phyloP scores from a whole-genome alignment of 1,140 invertebrate species.

The Maconellicoccus hirsutus region DNA sequence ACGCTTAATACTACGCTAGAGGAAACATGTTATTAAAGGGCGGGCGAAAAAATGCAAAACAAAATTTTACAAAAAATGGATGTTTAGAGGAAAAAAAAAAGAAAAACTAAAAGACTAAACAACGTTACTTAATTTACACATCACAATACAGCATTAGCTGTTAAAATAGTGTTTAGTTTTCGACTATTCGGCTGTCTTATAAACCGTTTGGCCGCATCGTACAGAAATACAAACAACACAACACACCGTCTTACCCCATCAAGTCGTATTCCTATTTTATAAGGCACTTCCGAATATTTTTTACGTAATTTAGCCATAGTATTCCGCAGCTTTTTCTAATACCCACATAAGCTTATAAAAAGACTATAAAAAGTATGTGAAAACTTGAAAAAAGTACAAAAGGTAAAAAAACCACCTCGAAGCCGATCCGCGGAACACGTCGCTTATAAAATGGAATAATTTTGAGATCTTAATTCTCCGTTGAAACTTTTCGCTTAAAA shows the following conservation, averaged over 20 bases:
- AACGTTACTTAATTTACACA: slow-evolving; percentile 19
- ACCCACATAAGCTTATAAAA: not conserved
- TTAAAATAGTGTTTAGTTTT: slow-evolving; percentile 1
- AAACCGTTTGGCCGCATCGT: slow-evolving; percentile 9
- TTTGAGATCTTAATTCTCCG: not conserved
- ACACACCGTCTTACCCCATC: slow-evolving; percentile 13
- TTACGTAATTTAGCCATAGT: not conserved
- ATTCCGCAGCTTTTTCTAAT: not conserved
- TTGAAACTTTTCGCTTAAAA: too few relatives aligned
- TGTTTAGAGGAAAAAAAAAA: not conserved
- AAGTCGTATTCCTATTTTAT: not conserved
- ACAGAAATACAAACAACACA: slow-evolving; percentile 17
- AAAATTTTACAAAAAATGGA: not conserved
- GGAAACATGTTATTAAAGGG: not conserved
- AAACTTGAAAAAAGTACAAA: not conserved
- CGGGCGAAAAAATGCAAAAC: not conserved
- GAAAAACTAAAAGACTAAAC: not conserved
- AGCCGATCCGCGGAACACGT: not conserved
- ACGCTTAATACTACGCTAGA: not conserved
- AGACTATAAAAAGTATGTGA: not conserved
- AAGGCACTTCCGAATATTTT: slow-evolving; percentile 16
- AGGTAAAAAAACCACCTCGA: not conserved
- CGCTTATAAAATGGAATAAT: not conserved
- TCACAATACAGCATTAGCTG: slow-evolving; percentile 12
- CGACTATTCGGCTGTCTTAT: not conserved